Evolutionary conservation across 2,113 vertebrate species (phyloP).

Genomic region (Pachypanchax playfairii): DNA sequence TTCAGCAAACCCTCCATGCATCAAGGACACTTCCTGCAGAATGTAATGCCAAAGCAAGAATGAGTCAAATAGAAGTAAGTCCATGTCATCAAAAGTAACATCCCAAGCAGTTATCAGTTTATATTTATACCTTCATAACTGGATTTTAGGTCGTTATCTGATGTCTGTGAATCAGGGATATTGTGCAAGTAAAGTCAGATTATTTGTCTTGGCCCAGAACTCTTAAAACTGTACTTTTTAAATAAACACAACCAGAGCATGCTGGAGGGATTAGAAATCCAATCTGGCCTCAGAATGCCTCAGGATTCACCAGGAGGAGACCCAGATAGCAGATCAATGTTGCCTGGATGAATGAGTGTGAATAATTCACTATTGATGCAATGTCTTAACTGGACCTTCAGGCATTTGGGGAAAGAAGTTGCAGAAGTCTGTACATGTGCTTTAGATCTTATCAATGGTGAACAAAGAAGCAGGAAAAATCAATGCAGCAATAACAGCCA

Average conservation of each 20-base stretch:
- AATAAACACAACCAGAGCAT: background rate
- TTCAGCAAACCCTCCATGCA: too few relatives aligned
- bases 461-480: conserved; percentile 42
- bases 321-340: background rate
- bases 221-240: background rate
- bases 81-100: too few relatives aligned
- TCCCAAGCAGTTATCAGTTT: background rate
- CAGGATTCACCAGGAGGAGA: conserved; percentile 6
- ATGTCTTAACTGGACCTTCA: conserved; percentile 6
- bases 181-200: background rate
- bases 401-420: conserved; percentile 7
- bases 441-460: conserved; percentile 28
- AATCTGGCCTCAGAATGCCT: background rate
- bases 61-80: too few relatives aligned
- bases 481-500: conserved; percentile 52
- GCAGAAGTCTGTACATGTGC: background rate
- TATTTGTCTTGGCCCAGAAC: background rate
- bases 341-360: conserved; percentile 8
- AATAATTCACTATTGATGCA: conserved; percentile 4
- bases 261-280: background rate
- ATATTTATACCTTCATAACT: too few relatives aligned
- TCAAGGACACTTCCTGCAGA: too few relatives aligned
- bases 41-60: too few relatives aligned
- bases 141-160: too few relatives aligned
- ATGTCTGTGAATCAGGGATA: too few relatives aligned